Evolutionary conservation across 2,113 vertebrate species (phyloP), one percentile per base, ranked within the genome.

Genomic region (Cyanoramphus novaezelandiae): DNA sequence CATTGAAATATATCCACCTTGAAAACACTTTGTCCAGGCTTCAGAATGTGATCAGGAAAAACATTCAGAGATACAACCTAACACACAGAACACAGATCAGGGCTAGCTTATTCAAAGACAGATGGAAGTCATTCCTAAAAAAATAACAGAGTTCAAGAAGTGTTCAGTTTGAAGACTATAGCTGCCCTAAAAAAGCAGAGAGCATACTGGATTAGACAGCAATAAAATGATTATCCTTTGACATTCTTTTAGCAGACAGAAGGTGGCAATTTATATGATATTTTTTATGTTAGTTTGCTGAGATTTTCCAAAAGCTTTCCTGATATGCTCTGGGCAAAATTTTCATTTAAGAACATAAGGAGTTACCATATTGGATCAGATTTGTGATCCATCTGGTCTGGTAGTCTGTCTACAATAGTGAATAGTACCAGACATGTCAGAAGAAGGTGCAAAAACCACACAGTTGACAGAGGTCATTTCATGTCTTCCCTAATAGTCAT

Each of bases 301-400:
- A 95, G 55, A 84, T 71, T 97, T 97, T 94, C 80, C 60, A 70
- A 96, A 93, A 96, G 76, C 60, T 74, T 93, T 94, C 43, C 64
- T 8, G 64, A 92, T 91, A 94, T 11, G 68, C 64, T 88, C 95
- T 93, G 92, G 77, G 92, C 86, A 82, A 93, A 93, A 81, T 86
- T 90, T 88, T 91, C 19, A 35, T 75, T 91, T 81, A 86, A 70
- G 92, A 97, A 95, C 96, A 95, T 96, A 97, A 93, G 95, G 95
- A 96, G 69, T 91, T 91, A 84, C 88, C 95, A 93, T 96, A 96
- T 93, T 95, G 95, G 88, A 96, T 96, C 64, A 92, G 72, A 92
- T 63, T 82, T 97, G 62, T 95, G 69, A 91, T 97, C 95, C 95
- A 97, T 95, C 94, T 97, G 95, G 76, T 88, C 92, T 95, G 69